Conservation (phyloP, 2,113 vertebrate genomes). For the Holacanthus passer region DNA sequence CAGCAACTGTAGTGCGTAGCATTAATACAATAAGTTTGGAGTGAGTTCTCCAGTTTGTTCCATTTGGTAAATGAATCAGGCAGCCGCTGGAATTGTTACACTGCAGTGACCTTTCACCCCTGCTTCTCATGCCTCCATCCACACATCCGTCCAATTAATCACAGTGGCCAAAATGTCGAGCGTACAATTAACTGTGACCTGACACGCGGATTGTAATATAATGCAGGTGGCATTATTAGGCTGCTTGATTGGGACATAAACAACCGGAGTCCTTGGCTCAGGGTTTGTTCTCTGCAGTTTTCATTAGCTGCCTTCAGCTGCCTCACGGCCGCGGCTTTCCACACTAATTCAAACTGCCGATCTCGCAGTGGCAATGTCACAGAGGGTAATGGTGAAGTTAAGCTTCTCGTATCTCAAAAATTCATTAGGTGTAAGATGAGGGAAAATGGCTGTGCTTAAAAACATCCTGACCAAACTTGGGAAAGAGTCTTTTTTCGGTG, state of each 20-base stretch:
- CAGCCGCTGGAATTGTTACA: background rate
- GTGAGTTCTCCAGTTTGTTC: slow-evolving; percentile 14
- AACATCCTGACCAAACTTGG: background rate
- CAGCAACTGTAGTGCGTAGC: background rate
- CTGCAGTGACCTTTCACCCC: slow-evolving; percentile 1
- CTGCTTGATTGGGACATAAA: background rate
- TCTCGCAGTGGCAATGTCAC: background rate
- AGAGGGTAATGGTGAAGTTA: background rate
- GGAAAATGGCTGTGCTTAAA: background rate
- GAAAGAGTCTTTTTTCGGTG: background rate
- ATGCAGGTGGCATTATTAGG: background rate
- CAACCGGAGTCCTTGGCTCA: background rate
- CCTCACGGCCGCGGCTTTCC: background rate
- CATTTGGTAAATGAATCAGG: slow-evolving; percentile 22
- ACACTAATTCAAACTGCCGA: background rate
- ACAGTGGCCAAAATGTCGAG: background rate
- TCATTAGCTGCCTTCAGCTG: background rate
- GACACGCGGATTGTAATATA: background rate
- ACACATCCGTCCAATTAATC: slow-evolving; percentile 5
- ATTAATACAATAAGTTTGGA: too few species aligned
- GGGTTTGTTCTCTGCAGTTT: background rate
- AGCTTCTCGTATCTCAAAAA: background rate
- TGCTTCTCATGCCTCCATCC: background rate
- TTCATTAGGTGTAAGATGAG: background rate
- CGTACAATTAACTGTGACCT: background rate